Evolutionary conservation across 2,797 vertebrate species (phyloP), one percentile per base, ranked within the genome.

Genomic region (Microchirus variegatus): DNA sequence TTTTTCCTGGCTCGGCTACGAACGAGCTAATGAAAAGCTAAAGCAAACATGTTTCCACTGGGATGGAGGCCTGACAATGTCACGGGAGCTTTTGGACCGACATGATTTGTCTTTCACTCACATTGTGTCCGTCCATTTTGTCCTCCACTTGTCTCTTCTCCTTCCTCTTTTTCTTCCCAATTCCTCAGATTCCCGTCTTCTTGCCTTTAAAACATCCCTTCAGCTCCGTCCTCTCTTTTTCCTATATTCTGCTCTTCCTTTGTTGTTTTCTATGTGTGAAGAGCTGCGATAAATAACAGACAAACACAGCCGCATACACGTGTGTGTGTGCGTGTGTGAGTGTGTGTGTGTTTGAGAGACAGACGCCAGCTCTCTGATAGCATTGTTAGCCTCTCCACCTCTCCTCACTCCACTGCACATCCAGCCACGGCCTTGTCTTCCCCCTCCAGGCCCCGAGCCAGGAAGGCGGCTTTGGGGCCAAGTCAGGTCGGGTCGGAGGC

Each of bases 371-470:
- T 67, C 84, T 89, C 89, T 88, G 90, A 93, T 94, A 93, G 90
- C 86, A 93, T 92, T 94, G 92, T 93, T 91, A 88, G 87, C 86
- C 82, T 87, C 87, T 87, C 84, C 89, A 86, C 89, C 90, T 88
- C 86, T 92, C 82, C 87, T 91, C 91, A 93, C 90, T 92, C 89
- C 90, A 71, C 73, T 93, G 92, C 89, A 92, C 90, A 88, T 73
- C 80, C 84, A 78, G 87, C 84, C 75, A 80, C 87, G 82, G 87
- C 79, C 80, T 79, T 82, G 78, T 80, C 82, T 85, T 68, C 72
- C 75, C 38, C 53, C 70, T 74, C 81, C 74, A 81, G 85, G 85
- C 84, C 69, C 37, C 1, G 49, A 77, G 90, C 91, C 91, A 89
- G 82, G 77, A 90, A 85, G 84, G 82, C 60, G 53, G 79, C 73